Conservation (phyloP, 2,797 vertebrate genomes). For the Helostoma temminkii region DNA sequence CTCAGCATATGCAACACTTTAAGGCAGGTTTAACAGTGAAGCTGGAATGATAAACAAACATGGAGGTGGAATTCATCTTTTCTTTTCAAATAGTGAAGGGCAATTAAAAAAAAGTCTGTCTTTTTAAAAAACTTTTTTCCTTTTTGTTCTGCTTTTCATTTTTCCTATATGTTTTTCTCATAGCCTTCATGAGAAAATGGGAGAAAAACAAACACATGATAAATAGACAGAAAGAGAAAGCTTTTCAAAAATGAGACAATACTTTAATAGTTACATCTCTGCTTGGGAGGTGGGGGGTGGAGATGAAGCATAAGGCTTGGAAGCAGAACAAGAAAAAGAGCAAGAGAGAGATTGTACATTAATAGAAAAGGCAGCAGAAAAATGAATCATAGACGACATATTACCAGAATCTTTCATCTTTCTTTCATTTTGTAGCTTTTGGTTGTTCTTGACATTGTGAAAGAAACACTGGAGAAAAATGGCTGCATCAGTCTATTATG, state of each 20-base stretch:
- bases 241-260: conserved; percentile 41
- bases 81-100: background rate
- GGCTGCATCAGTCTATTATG: background rate
- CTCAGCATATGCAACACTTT: conserved; percentile 15
- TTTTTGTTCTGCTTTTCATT: background rate
- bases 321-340: conserved; percentile 36
- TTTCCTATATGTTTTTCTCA: conserved; percentile 6
- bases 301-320: conserved; percentile 39
- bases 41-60: conserved; percentile 5
- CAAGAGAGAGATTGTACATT: conserved; percentile 25
- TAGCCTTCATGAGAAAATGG: conserved; percentile 6
- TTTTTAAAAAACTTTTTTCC: background rate
- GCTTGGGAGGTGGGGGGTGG: conserved; percentile 16
- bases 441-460: conserved; percentile 18
- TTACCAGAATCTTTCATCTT: background rate
- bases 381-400: no score
- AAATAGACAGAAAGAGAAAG: conserved; percentile 6
- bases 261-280: conserved; percentile 29
- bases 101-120: background rate
- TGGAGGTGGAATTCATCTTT: background rate
- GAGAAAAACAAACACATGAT: background rate
- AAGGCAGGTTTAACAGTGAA: conserved; percentile 46
- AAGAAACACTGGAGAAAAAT: background rate
- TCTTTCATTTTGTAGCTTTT: conserved; percentile 21
- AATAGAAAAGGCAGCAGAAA: conserved; percentile 36